Percentiles rank a stretch among this genome's conserved stretches.
phyloP scores from a whole-genome alignment of 2,797 vertebrate species.

The Tragelaphus eurycerus region DNA sequence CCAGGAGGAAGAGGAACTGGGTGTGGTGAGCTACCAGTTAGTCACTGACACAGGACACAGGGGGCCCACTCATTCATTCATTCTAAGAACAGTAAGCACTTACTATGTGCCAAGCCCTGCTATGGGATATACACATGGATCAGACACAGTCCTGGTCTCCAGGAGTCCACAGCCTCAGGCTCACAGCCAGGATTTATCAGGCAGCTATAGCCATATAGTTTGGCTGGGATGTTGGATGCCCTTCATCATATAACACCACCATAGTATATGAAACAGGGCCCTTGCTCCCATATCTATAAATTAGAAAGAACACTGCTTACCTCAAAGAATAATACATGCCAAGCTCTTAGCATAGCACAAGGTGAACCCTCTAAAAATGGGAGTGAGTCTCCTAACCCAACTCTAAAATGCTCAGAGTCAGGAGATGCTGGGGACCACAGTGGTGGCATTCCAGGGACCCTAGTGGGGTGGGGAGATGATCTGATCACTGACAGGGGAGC shows the following conservation, averaged over 20 bases:
- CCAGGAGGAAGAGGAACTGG: neutral
- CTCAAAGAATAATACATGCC: neutral
- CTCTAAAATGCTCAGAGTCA: neutral
- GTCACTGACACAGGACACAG: too few species aligned
- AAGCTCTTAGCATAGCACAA: rapidly evolving
- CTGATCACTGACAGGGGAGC: neutral
- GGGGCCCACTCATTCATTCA: too few species aligned
- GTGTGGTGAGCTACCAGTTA: neutral
- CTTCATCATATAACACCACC: neutral
- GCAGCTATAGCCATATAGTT: neutral
- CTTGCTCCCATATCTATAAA: neutral
- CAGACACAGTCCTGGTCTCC: neutral
- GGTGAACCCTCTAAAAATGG: rapidly evolving
- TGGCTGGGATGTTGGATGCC: rapidly evolving
- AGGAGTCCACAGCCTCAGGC: neutral
- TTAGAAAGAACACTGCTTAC: neutral
- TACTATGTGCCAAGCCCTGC: too few species aligned
- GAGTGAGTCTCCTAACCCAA: neutral
- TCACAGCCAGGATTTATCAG: rapidly evolving
- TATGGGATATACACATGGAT: neutral
- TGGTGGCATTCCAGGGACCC: neutral
- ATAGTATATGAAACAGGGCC: neutral
- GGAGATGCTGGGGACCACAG: neutral
- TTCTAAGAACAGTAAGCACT: neutral
- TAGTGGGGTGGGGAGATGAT: neutral